These are phyloP conservation scores for Metacarcinus magister DNA, from an alignment of 2,888 invertebrate genomes.

Conservation along the genomic window DNA sequence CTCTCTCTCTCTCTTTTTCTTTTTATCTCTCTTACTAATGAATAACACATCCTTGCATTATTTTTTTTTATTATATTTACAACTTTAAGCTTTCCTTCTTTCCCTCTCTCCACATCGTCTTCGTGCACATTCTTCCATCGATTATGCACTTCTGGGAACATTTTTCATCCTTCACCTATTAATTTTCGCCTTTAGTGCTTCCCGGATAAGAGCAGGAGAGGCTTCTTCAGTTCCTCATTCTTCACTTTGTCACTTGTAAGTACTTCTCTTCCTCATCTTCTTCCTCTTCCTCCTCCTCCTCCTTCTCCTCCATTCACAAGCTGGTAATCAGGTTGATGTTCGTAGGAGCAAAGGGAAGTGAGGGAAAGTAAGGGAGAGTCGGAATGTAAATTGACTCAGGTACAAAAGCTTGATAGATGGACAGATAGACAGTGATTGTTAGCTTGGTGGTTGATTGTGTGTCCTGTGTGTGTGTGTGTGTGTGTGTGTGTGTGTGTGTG, in stretches of 20 bases:
- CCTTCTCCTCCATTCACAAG: background rate
- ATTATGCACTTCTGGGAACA: background rate
- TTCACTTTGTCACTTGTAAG: background rate
- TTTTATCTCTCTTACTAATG: background rate
- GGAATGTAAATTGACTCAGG: background rate
- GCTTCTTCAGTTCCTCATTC: background rate
- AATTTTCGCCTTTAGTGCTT: background rate
- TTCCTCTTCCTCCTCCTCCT: too few relatives aligned
- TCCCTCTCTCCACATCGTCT: background rate
- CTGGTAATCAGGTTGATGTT: background rate
- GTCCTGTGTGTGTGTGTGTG: background rate
- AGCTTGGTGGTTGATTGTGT: background rate
- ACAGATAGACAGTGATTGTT: background rate
- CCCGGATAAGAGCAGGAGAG: background rate
- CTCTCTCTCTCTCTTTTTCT: constrained; percentile 5
- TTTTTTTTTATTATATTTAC: too few relatives aligned
- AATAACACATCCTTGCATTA: background rate
- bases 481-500: background rate
- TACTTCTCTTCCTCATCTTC: too few relatives aligned
- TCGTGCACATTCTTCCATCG: background rate
- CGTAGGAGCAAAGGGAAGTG: background rate
- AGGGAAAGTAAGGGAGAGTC: background rate
- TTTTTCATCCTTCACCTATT: background rate
- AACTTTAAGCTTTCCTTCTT: background rate
- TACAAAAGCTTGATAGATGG: background rate